Base-by-base conservation (phyloP, 2,113 vertebrate genomes). In the Pygoscelis adeliae region DNA sequence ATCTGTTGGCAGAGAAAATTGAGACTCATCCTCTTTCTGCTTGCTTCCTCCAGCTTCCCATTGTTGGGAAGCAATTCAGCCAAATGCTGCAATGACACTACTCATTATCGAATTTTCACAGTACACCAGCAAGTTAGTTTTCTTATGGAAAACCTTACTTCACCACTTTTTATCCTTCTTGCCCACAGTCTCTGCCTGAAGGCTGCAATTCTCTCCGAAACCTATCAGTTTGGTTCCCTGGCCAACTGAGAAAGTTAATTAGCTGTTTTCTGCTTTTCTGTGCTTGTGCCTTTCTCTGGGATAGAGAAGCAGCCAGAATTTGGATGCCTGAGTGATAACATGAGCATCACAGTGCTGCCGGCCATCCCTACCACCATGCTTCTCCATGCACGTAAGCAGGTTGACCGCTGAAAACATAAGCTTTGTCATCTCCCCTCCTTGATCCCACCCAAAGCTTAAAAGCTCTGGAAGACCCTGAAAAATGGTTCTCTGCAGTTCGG, bases 161-260 rank as follows among this genome's bases (percentile, higher is more conserved):
- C 62, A n/a, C 38, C n/a, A 52, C 58, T 83, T 94, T 85, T 91
- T 83, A 81, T 93, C 81, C 23, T 26, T 80, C 83, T 89, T 27
- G 2, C 80, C 49, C 72, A 70, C 77, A 21, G 80, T n/a, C 55
- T 91, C 55, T 0, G 15, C 86, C 87, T 87, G 80, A 89, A 96
- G 86, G 89, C 83, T 97, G 63, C 5, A 10, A 86, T 91, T 96
- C 91, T 90, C 71, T 77, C 67, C 9, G 14, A 86, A 92, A 80
- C 11, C 5, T 73, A 72, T 86, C 58, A 27, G 61, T 76, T 90
- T 85, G 40, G 32, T 90, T 95, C 56, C 34, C 18, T 73, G 76
- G 89, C 76, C 63, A 95, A 86, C 44, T 73, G 76, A 72, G 80
- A 83, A 92, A 94, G 80, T 78, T 92, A 93, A 95, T 94, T 92